Evolutionary conservation across 2,888 invertebrate genomes (phyloP).

Genomic region (Euproctis similis): DNA sequence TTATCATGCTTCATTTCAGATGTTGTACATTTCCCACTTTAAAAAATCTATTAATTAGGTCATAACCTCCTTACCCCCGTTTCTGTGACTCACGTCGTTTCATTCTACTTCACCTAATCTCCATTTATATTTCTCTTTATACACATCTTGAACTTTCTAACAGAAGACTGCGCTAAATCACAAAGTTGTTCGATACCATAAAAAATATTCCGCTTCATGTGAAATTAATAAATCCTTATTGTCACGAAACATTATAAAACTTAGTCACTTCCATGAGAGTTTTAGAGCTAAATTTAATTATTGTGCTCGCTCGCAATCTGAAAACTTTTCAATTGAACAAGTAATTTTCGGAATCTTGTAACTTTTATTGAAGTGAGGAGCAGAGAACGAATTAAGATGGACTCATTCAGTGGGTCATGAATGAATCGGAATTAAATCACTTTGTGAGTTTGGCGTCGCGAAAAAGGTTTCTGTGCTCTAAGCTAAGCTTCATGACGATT

Average conservation of each 20-base stretch:
- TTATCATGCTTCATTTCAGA: too few relatives aligned
- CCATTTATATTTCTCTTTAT: too few relatives aligned
- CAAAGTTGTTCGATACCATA: too few relatives aligned
- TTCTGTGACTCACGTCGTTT: too few relatives aligned
- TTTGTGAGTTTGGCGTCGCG: constrained; percentile 25
- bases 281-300: constrained; percentile 34
- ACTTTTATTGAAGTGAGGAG: constrained; percentile 30
- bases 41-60: too few relatives aligned
- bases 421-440: constrained; percentile 31
- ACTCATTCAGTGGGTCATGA: constrained; percentile 28
- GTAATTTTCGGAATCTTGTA: constrained; percentile 32
- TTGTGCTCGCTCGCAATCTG: constrained; percentile 29
- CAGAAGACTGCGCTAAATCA: too few relatives aligned
- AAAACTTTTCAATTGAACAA: constrained; percentile 35
- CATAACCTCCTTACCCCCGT: too few relatives aligned
- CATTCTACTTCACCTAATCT: too few relatives aligned
- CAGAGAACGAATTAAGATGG: constrained; percentile 28
- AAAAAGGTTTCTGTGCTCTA: constrained; percentile 24
- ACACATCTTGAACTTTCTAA: too few relatives aligned
- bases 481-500: constrained; percentile 21
- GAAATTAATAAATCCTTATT: constrained; percentile 23
- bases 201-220: too few relatives aligned
- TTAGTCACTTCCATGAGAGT: constrained; percentile 20
- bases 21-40: too few relatives aligned
- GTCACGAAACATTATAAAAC: constrained; percentile 22